phyloP scores from a whole-genome alignment of 1,140 invertebrate genomes.

The Neodiprion fabricii region DNA sequence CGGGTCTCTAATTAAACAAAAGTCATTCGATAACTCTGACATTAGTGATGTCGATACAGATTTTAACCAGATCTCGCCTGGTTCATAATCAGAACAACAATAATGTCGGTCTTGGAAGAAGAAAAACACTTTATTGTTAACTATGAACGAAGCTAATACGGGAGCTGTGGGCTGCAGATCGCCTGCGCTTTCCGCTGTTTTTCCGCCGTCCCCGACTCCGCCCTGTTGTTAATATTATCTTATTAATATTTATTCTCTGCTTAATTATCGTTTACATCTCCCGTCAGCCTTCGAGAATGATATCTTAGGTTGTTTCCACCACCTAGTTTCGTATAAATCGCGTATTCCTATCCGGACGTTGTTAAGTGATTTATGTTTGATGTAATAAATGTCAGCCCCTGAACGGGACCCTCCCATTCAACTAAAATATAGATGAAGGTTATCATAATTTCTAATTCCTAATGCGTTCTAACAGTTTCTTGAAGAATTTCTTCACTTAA shows the following conservation, averaged over 20 bases:
- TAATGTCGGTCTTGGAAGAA: neutral
- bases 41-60: no score
- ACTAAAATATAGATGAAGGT: neutral
- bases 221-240: slow-evolving; percentile 2
- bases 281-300: neutral
- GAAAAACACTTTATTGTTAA: neutral
- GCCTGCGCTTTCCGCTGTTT: slow-evolving; percentile 2
- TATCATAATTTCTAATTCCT: neutral
- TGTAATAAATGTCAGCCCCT: neutral
- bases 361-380: no score
- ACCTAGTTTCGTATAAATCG: neutral
- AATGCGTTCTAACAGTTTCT: neutral
- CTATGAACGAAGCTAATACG: no score
- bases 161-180: neutral
- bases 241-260: neutral
- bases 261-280: neutral
- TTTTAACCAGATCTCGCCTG: neutral
- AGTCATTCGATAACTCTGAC: neutral
- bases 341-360: neutral
- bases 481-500: no score
- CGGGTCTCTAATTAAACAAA: neutral
- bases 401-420: neutral
- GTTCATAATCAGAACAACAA: neutral
- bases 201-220: slow-evolving; percentile 6
- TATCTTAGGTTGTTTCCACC: no score